These are phyloP conservation scores for Anaspis maculata DNA, from an alignment of 2,888 invertebrate species.

Conservation along the genomic window DNA sequence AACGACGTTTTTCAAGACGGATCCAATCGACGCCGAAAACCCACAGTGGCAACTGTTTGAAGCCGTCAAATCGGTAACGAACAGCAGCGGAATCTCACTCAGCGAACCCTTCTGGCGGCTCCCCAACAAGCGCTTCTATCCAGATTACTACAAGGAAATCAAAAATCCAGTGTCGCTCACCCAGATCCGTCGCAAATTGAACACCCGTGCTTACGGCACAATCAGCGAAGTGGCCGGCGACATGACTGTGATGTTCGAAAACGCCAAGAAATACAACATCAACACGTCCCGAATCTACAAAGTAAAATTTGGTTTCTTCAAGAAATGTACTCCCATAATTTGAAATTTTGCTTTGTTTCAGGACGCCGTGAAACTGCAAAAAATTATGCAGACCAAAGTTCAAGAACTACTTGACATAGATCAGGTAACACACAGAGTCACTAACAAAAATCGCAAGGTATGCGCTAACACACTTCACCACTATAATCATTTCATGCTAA, in stretches of 20 bases:
- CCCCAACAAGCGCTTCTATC: conserved; percentile 84
- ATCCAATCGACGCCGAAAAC: conserved; percentile 50
- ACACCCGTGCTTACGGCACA: conserved; percentile 72
- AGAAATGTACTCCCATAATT: conserved; percentile 5
- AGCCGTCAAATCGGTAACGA: conserved; percentile 61
- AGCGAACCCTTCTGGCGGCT: conserved; percentile 90
- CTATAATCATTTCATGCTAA: too few relatives aligned
- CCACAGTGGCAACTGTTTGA: conserved; percentile 90
- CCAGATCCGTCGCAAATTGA: conserved; percentile 81
- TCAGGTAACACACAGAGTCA: conserved; percentile 48
- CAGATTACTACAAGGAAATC: conserved; percentile 96
- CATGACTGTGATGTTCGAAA: conserved; percentile 93
- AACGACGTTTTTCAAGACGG: too few relatives aligned
- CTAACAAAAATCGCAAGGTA: conserved; percentile 43
- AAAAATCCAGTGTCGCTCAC: conserved; percentile 90
- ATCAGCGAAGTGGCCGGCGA: conserved; percentile 87
- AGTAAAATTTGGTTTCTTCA: conserved; percentile 39
- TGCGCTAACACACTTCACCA: too few relatives aligned
- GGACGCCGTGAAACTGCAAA: conserved; percentile 67
- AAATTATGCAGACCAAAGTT: conserved; percentile 61
- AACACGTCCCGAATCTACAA: conserved; percentile 74
- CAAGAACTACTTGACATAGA: conserved; percentile 60
- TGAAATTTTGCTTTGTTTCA: conserved; percentile 36
- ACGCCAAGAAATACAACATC: conserved; percentile 85
- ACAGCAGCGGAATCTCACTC: conserved; percentile 63